Evolutionary conservation across 2,797 vertebrate species (phyloP).

Genomic region (Typhlichthys subterraneus): DNA sequence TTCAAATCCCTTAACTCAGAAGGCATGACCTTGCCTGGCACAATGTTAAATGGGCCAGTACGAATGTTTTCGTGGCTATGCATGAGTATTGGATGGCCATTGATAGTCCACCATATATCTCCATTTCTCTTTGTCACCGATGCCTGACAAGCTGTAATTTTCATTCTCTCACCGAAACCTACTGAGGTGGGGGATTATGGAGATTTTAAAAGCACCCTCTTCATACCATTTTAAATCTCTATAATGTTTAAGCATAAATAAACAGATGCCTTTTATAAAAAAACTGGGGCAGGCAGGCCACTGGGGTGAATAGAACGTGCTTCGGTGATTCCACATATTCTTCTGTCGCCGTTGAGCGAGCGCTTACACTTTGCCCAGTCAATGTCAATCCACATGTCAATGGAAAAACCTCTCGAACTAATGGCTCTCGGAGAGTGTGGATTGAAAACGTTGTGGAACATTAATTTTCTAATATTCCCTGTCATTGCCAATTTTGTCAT

Average conservation of each 20-base stretch:
- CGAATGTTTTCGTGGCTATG: slow-evolving; percentile 72
- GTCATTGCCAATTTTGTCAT: slow-evolving; percentile 60
- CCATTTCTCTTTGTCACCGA: slow-evolving; percentile 86
- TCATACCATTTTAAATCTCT: slow-evolving; percentile 66
- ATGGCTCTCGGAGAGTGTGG: slow-evolving; percentile 39
- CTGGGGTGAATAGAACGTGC: slow-evolving; percentile 58
- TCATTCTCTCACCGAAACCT: slow-evolving; percentile 84
- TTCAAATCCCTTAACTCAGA: slow-evolving; percentile 76
- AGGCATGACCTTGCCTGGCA: slow-evolving; percentile 84
- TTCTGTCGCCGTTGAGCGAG: slow-evolving; percentile 50
- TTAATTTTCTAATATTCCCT: slow-evolving; percentile 60
- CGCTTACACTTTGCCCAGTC: slow-evolving; percentile 54
- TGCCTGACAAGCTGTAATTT: slow-evolving; percentile 88
- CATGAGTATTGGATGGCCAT: slow-evolving; percentile 72
- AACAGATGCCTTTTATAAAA: slow-evolving; percentile 72
- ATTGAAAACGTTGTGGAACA: slow-evolving; percentile 53
- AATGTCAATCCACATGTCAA: slow-evolving; percentile 61
- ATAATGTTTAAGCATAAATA: slow-evolving; percentile 72
- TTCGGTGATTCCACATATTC: slow-evolving; percentile 65
- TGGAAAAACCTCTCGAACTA: slow-evolving; percentile 54
- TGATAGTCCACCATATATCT: slow-evolving; percentile 87
- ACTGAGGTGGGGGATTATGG: slow-evolving; percentile 85
- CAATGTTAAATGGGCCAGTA: slow-evolving; percentile 83
- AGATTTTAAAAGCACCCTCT: slow-evolving; percentile 80
- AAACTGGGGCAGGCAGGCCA: slow-evolving; percentile 37